phyloP scores from a whole-genome alignment of 1,140 invertebrate species.

The Matsumurasca onukii region DNA sequence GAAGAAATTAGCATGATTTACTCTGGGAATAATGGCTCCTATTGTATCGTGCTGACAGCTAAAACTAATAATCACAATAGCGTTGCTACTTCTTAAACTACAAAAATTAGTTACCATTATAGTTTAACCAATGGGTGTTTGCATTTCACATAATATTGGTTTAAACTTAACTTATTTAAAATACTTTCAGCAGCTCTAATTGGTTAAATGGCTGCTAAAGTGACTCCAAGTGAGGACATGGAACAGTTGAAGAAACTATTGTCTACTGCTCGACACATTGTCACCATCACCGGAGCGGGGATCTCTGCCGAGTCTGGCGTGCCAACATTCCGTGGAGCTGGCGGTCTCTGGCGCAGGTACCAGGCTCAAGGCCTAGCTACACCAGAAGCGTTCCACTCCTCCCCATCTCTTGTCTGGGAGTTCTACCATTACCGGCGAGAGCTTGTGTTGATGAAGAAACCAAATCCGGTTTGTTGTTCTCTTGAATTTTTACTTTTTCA shows the following conservation, averaged over 20 bases:
- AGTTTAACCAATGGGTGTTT: too few relatives aligned
- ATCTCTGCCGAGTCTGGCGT: slow-evolving; percentile 81
- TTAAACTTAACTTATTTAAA: not conserved
- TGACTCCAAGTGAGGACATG: slow-evolving; percentile 5
- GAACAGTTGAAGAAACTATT: slow-evolving; percentile 24
- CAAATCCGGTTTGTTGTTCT: slow-evolving; percentile 58
- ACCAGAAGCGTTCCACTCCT: slow-evolving; percentile 61
- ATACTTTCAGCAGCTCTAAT: slow-evolving; percentile 23
- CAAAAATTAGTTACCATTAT: not conserved
- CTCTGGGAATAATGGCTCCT: too few relatives aligned
- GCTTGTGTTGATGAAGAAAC: slow-evolving; percentile 60
- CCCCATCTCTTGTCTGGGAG: slow-evolving; percentile 76
- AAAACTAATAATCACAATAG: too few relatives aligned
- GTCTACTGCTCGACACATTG: slow-evolving; percentile 57
- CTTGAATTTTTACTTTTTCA: too few relatives aligned
- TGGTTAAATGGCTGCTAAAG: slow-evolving; percentile 1
- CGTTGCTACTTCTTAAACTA: too few relatives aligned
- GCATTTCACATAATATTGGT: too few relatives aligned
- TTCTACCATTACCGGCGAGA: slow-evolving; percentile 76
- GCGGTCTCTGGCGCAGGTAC: slow-evolving; percentile 76
- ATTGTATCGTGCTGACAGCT: too few relatives aligned
- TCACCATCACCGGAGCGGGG: slow-evolving; percentile 75
- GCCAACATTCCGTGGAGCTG: slow-evolving; percentile 76
- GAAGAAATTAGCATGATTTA: too few relatives aligned
- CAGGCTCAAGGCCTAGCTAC: slow-evolving; percentile 64